phyloP scores from a whole-genome alignment of 2,797 vertebrate genomes.

The Hypotaenidia okinawae region DNA sequence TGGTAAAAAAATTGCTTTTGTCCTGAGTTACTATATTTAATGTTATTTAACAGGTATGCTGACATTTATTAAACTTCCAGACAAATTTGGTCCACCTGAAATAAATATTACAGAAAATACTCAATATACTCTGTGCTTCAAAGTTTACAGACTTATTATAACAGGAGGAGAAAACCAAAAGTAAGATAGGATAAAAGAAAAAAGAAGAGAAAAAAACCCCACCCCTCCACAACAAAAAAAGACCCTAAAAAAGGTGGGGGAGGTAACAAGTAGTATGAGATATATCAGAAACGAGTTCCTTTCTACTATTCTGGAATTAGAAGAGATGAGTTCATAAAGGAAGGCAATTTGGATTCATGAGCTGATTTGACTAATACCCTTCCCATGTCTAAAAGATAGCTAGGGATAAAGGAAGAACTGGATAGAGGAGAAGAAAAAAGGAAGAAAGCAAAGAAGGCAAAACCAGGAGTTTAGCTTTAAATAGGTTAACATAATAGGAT shows the following conservation, averaged over 20 bases:
- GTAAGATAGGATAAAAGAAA: not conserved
- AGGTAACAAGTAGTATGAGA: not conserved
- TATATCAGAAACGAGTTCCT: not conserved
- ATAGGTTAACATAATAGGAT: not conserved
- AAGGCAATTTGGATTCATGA: not conserved
- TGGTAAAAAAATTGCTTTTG: not conserved
- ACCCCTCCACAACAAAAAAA: too few relatives aligned
- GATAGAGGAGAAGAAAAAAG: not conserved
- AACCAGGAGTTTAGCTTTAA: not conserved
- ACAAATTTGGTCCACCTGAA: not conserved
- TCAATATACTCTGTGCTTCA: not conserved
- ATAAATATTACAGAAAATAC: not conserved
- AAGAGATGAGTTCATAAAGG: not conserved
- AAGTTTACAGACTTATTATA: not conserved
- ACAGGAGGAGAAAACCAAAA: not conserved
- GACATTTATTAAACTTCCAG: not conserved
- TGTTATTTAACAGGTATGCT: not conserved
- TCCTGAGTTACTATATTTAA: not conserved
- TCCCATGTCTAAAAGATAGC: not conserved
- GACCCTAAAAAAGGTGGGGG: not conserved
- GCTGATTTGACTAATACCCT: not conserved
- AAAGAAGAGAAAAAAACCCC: not conserved
- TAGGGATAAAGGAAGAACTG: not conserved
- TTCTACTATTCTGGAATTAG: not conserved
- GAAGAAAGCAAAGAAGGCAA: not conserved